phyloP scores from a whole-genome alignment of 2,797 vertebrate species.

The Sparus aurata region DNA sequence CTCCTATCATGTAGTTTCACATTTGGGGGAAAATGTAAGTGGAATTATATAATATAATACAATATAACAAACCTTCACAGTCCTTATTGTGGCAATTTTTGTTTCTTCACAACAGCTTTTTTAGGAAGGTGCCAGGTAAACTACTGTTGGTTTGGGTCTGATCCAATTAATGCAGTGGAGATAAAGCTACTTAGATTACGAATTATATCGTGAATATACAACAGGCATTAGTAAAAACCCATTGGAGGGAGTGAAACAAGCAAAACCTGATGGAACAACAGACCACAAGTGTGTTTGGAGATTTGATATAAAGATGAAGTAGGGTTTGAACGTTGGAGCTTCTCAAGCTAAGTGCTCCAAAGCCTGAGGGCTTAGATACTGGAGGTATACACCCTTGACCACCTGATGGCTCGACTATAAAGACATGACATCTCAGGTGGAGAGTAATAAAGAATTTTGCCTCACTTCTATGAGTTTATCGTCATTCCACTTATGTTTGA shows the following conservation, averaged over 20 bases:
- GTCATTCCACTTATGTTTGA: not conserved
- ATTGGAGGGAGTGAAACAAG: not conserved
- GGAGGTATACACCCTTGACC: not conserved
- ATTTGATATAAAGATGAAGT: slow-evolving; percentile 7
- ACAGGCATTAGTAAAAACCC: not conserved
- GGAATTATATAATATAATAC: too few relatives aligned
- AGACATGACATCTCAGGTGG: slow-evolving; percentile 7
- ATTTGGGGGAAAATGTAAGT: too few relatives aligned
- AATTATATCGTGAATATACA: not conserved
- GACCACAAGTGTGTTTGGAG: not conserved
- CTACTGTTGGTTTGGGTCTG: not conserved
- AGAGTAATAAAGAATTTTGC: not conserved
- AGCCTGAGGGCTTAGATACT: slow-evolving; percentile 16
- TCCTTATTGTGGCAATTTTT: not conserved
- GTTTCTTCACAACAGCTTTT: not conserved
- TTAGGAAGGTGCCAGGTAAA: too few relatives aligned
- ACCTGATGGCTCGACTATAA: not conserved
- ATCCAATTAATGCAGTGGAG: too few relatives aligned
- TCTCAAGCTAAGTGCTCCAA: not conserved
- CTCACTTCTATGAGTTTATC: slow-evolving; percentile 3
- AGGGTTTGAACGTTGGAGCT: slow-evolving; percentile 19
- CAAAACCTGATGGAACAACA: not conserved
- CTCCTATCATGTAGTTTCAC: too few relatives aligned
- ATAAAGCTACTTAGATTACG: not conserved
- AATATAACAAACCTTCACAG: not conserved